Evolutionary conservation across 2,113 vertebrate species (phyloP), one percentile per base, ranked within the genome.

Genomic region (Mobula hypostoma): DNA sequence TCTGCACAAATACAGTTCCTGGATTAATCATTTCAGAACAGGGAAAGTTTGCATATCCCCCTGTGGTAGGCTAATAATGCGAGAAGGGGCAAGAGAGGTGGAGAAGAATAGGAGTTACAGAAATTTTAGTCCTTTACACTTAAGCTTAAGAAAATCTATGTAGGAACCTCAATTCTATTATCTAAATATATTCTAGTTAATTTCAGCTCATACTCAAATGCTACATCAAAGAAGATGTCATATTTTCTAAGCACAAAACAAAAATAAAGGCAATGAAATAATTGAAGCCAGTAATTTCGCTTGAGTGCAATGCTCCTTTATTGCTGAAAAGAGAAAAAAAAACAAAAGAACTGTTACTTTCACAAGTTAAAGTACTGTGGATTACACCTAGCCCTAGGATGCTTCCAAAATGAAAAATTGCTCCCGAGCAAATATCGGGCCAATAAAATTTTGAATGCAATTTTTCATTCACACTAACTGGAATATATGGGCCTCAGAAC

Each of bases 1-100:
- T 76, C 70, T 93, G 91, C 36, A 93, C 91, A 93, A 93, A 72
- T 40, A 93, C 91, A 93, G 91, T 48, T 93, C 91, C 91, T 93
- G 91, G 91, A 19, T 76, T 93, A 74, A 93, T 93, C 91, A 93
- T 76, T 74, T 93, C 91, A 76, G 91, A 68, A 40, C 72, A 93
- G 19, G 91, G 91, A 32, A 66, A 74, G 24, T 93, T 93, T 56
- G 74, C 40, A 2, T 93, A 93, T 2, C 68, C 61, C 40, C 68
- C 91, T 76, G 91, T 27, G 9, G 91, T 27, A 76, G 91, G 68
- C 91, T 93, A 76, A 93, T 76, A 70, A 72, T 27, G 68, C 5
- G 9, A 70, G 68, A 8, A 36, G 40, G 36, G 66, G 5, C 3
- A 27, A 74, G 79, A 19, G 72, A 24, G 21, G 2, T 21, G 72